Conservation (phyloP, 2,113 vertebrate genomes). For the Albula glossodonta region DNA sequence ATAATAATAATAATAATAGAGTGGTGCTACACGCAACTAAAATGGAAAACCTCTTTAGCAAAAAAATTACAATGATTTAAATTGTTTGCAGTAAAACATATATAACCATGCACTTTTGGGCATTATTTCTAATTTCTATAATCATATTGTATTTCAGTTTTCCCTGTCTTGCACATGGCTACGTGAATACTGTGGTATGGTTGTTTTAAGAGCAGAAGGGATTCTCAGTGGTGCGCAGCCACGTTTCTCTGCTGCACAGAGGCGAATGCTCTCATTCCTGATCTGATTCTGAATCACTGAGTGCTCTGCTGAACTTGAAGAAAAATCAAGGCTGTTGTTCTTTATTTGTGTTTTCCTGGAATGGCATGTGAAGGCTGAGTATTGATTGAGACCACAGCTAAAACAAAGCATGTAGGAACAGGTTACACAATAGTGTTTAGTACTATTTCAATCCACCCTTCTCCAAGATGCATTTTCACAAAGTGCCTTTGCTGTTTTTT, state of each 20-base stretch:
- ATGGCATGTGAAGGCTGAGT: slow-evolving; percentile 59
- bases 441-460: slow-evolving; percentile 61
- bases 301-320: slow-evolving; percentile 45
- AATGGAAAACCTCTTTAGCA: too few species aligned
- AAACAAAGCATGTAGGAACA: slow-evolving; percentile 46
- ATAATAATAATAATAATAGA: neutral
- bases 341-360: slow-evolving; percentile 22
- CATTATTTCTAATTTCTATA: too few species aligned
- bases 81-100: too few species aligned
- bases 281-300: slow-evolving; percentile 48
- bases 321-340: slow-evolving; percentile 44
- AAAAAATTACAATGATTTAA: too few species aligned
- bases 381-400: slow-evolving; percentile 63
- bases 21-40: too few species aligned
- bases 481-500: slow-evolving; percentile 22
- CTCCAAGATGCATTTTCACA: slow-evolving; percentile 35
- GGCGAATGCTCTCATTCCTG: slow-evolving; percentile 25
- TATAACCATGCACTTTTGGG: too few species aligned
- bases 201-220: neutral
- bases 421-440: slow-evolving; percentile 64
- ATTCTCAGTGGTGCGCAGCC: neutral
- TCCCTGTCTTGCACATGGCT: too few species aligned
- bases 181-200: neutral
- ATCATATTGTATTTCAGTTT: neutral
- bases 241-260: slow-evolving; percentile 36